These are phyloP conservation scores for Ecliptopera silaceata DNA, from an alignment of 2,888 invertebrate genomes.

Conservation along the genomic window DNA sequence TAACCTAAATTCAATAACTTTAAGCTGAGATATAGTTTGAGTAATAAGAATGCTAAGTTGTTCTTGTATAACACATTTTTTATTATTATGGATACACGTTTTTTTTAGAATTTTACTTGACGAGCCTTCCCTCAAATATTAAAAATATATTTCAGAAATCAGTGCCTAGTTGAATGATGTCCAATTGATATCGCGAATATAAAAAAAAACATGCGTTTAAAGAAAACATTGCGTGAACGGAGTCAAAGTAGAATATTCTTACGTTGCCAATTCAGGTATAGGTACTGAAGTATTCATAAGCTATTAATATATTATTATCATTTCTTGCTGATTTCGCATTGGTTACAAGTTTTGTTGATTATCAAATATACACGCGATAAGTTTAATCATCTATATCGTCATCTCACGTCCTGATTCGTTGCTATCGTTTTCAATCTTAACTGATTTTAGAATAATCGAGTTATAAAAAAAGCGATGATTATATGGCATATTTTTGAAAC, in stretches of 20 bases:
- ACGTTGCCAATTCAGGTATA: no score
- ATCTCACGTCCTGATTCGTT: slow-evolving; percentile 44
- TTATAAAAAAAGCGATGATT: slow-evolving; percentile 30
- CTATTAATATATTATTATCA: background rate
- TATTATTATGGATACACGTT: background rate
- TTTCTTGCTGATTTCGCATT: slow-evolving; percentile 14
- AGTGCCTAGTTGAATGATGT: background rate
- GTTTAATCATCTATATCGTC: slow-evolving; percentile 31
- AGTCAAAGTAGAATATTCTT: no score
- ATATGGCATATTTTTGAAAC: slow-evolving; percentile 30
- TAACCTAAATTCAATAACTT: slow-evolving; percentile 25
- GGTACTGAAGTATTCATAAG: no score
- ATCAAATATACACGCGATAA: slow-evolving; percentile 28
- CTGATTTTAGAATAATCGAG: slow-evolving; percentile 45
- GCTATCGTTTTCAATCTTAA: slow-evolving; percentile 39
- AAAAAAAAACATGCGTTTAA: no score
- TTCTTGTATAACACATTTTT: slow-evolving; percentile 1
- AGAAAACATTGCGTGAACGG: no score
- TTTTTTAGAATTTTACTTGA: background rate
- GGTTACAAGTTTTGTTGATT: slow-evolving; percentile 20
- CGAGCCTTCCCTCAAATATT: background rate
- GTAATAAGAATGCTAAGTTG: no score
- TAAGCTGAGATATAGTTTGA: background rate
- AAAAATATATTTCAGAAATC: slow-evolving; percentile 5
- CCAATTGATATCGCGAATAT: no score